Percentiles rank a stretch among this genome's conserved stretches.
Evolutionary conservation across 2,113 vertebrate species (phyloP).

Genomic region (Copsychus sechellarum): DNA sequence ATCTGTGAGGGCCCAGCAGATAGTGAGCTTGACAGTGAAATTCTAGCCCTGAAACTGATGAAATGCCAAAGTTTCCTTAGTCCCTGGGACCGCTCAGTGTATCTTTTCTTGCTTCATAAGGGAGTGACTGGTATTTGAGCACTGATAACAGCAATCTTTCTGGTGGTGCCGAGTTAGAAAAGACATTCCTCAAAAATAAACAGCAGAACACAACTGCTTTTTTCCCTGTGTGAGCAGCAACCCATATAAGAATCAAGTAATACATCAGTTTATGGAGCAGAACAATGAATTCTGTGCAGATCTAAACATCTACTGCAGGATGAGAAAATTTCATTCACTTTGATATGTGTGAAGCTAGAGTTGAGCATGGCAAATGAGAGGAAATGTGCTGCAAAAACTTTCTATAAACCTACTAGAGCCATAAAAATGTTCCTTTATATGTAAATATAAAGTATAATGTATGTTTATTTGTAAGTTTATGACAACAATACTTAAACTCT

Average conservation of each 20-base stretch:
- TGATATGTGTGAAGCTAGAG: not conserved
- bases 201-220: conserved; percentile 45
- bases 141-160: conserved; percentile 80
- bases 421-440: not conserved
- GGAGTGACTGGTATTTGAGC: conserved; percentile 82
- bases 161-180: conserved; percentile 71
- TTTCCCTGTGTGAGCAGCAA: not conserved
- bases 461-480: not conserved
- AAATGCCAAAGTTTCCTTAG: conserved; percentile 73
- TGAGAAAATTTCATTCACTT: not conserved
- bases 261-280: not conserved
- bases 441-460: no score
- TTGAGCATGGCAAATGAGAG: not conserved
- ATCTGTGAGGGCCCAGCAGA: conserved; percentile 72
- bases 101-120: conserved; percentile 77
- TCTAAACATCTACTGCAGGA: not conserved
- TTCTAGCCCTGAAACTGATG: conserved; percentile 75
- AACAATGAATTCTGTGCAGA: not conserved
- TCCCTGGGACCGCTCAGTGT: conserved; percentile 58
- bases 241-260: not conserved
- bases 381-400: not conserved
- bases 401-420: not conserved
- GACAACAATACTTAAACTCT: not conserved
- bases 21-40: conserved; percentile 78
- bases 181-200: conserved; percentile 79